Evolutionary conservation across 92 coral and sea anemone genomes (phyloP), one percentile per base, ranked within the genome.

Genomic region (Palythoa grandis): DNA sequence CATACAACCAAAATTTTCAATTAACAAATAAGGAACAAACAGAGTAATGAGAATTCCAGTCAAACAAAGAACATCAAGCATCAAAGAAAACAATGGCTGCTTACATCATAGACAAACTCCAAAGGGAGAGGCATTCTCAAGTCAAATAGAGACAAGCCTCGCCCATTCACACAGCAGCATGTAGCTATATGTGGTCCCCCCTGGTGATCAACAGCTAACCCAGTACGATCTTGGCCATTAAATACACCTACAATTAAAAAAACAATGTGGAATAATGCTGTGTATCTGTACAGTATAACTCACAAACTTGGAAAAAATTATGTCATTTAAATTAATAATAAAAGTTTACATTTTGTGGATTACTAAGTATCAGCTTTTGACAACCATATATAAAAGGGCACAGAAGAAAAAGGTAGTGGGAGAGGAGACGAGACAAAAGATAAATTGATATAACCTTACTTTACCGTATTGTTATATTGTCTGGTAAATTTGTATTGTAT

Each of bases 141-240:
- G 74, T 94, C 98, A 82, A 94, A 93, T 52, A 92, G 79, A 19
- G 94, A 93, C 29, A 94, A 83, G n/a, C 98, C 98, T 35, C 92
- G 93, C 17, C 98, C 98, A 92, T 94, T 92, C 6, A 92, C 94
- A 80, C 93, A 94, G 63, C 94, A 86, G 77, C 94, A 90, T 8
- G 92, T 92, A 20, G 92, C 98, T 38, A 94, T 71, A 78, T 94
- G 90, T 52, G 98, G 95, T 2, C 93, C 92, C 24, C 91, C 75
- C 58, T 88, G 94, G 14, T n/a, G 3, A 82, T 90, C 95, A 11
- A 93, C 94, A 23, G 98, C 98, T 73, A 94, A 87, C 1, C 94
- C 98, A 54, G 98, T 94, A 37, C 98, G 87, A 84, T 94, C 95
- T 40, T 92, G 89, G 58, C 98, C 98, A 89, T 93, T 92, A 82